Evolutionary conservation across 2,888 invertebrate species (phyloP).

Genomic region (Timema podura): DNA sequence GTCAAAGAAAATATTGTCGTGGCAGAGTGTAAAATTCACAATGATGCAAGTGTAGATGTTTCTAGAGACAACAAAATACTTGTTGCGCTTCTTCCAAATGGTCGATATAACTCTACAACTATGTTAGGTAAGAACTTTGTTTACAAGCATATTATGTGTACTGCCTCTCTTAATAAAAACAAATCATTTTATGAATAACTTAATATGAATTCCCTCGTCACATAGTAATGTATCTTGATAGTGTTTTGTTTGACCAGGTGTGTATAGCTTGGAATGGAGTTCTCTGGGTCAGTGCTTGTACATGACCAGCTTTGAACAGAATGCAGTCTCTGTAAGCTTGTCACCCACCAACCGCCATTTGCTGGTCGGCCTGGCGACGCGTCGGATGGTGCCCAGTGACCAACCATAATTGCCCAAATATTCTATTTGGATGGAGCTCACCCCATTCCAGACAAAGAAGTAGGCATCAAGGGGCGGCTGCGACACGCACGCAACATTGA

Average conservation of each 20-base stretch:
- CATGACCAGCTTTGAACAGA: conserved; percentile 71
- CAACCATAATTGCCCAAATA: conserved; percentile 48
- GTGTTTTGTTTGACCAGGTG: too few relatives aligned
- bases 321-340: conserved; percentile 78
- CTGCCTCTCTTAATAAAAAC: not conserved
- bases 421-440: conserved; percentile 42
- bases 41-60: conserved; percentile 81
- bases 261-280: conserved; percentile 73
- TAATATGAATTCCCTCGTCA: too few relatives aligned
- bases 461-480: conserved; percentile 33
- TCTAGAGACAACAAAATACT: conserved; percentile 73
- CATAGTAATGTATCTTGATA: too few relatives aligned
- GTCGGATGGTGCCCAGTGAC: too few relatives aligned
- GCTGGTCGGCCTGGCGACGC: conserved; percentile 72
- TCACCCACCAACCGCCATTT: conserved; percentile 78
- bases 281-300: conserved; percentile 73
- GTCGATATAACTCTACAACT: conserved; percentile 64
- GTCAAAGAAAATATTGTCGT: conserved; percentile 73
- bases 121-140: conserved; percentile 58
- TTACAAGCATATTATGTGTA: too few relatives aligned
- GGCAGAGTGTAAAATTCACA: conserved; percentile 76
- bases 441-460: conserved; percentile 23
- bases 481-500: conserved; percentile 57
- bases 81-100: conserved; percentile 70
- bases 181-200: too few relatives aligned